These are phyloP conservation scores for Diploscapter pachys DNA, from an alignment of 1,140 invertebrate genomes.

Conservation along the genomic window DNA sequence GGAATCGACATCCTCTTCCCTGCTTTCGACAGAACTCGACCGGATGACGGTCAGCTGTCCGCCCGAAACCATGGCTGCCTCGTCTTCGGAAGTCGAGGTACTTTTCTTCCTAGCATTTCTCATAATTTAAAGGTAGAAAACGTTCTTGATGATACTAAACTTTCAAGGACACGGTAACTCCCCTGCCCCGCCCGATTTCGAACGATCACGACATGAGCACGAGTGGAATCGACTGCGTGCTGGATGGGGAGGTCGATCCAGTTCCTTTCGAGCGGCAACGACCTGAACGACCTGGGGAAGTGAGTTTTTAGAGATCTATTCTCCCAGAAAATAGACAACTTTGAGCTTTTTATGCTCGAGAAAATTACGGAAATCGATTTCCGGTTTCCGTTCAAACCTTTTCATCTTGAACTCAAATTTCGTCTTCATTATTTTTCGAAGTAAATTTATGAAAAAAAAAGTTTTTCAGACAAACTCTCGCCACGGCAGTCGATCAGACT, in stretches of 20 bases:
- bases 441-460: neutral
- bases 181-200: too few species aligned
- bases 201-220: too few species aligned
- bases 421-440: neutral
- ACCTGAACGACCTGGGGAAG: conserved; percentile 27
- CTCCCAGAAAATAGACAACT: too few species aligned
- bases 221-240: neutral
- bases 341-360: too few species aligned
- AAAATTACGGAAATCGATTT: too few species aligned
- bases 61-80: conserved; percentile 16
- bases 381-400: too few species aligned
- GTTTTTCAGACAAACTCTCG: conserved; percentile 1
- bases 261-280: conserved; percentile 1
- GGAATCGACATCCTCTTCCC: conserved; percentile 2
- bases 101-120: too few species aligned
- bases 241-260: neutral
- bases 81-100: neutral
- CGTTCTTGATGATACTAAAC: too few species aligned
- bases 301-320: neutral
- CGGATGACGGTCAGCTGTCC: conserved; percentile 28
- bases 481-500: neutral
- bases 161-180: too few species aligned
- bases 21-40: conserved; percentile 5
- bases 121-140: neutral
- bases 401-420: too few species aligned